A percentile compares a stretch with the other conserved stretches of the same genome.
phyloP scores from a whole-genome alignment of 2,888 invertebrate species.

The Caenorhabditis afra region DNA sequence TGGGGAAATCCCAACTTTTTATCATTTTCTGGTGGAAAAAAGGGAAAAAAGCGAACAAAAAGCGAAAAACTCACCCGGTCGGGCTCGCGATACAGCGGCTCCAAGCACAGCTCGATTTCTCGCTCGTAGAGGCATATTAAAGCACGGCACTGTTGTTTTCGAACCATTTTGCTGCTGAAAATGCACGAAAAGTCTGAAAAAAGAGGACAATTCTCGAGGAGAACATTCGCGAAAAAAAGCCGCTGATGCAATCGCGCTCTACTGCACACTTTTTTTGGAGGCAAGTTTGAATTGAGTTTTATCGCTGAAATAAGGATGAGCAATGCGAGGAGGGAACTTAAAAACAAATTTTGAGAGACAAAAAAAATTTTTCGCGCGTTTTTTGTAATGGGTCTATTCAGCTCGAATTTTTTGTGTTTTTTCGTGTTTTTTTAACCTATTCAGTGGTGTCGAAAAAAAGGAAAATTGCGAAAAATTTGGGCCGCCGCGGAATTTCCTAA shows the following conservation, averaged over 20 bases:
- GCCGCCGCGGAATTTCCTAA: too few relatives aligned
- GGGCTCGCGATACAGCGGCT: slow-evolving; percentile 31
- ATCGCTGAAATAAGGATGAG: slow-evolving; percentile 5
- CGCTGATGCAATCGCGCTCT: not conserved
- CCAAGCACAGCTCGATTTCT: slow-evolving; percentile 35
- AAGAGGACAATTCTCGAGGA: too few relatives aligned
- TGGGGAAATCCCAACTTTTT: not conserved
- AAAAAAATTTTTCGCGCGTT: not conserved
- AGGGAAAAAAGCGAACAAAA: too few relatives aligned
- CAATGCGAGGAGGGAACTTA: not conserved
- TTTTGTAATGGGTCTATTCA: too few relatives aligned
- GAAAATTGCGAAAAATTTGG: too few relatives aligned
- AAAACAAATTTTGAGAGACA: not conserved
- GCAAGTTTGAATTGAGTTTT: too few relatives aligned
- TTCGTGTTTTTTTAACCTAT: too few relatives aligned
- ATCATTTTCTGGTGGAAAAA: too few relatives aligned
- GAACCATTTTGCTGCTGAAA: slow-evolving; percentile 13
- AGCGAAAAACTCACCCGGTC: slow-evolving; percentile 25
- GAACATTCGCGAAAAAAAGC: not conserved
- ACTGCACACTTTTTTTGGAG: not conserved
- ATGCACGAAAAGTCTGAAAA: slow-evolving; percentile 2
- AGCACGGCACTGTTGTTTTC: slow-evolving; percentile 21
- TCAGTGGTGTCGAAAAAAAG: too few relatives aligned
- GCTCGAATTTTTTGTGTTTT: too few relatives aligned
- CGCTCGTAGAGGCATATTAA: slow-evolving; percentile 22